phyloP scores from a whole-genome alignment of 2,113 vertebrate genomes.

The Prionailurus viverrinus region DNA sequence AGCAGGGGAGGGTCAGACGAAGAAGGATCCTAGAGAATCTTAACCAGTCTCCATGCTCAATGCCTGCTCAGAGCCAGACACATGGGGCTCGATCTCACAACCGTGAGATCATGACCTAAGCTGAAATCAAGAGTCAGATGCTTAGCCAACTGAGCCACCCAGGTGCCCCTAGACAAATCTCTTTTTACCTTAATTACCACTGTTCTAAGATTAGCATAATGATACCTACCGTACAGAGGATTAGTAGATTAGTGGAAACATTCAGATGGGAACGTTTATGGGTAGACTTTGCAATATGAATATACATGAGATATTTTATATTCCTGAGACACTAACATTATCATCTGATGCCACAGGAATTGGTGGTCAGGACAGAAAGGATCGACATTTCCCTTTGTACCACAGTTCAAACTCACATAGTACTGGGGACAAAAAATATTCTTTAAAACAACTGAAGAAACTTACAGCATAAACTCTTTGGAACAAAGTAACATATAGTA shows the following conservation, averaged over 20 bases:
- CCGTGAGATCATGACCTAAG: no score
- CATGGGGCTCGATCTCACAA: no score
- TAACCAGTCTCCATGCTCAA: no score
- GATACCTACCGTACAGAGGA: background rate
- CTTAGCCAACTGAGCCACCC: no score
- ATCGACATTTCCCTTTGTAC: background rate
- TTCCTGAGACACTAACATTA: background rate
- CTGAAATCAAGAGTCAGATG: no score
- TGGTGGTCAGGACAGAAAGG: background rate
- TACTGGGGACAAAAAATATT: background rate
- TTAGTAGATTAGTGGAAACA: background rate
- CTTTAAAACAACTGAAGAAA: background rate
- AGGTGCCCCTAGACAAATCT: background rate
- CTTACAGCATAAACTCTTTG: constrained; percentile 6
- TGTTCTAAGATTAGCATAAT: background rate
- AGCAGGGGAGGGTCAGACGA: no score
- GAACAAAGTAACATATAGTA: background rate
- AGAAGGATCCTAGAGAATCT: no score
- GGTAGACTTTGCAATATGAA: background rate
- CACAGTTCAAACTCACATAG: background rate
- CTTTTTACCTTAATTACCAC: background rate
- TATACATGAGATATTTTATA: background rate
- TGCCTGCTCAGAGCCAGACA: no score
- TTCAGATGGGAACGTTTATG: background rate
- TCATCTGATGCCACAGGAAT: background rate